Base-by-base conservation (phyloP, 2,113 vertebrate genomes). In the Penelope pileata region DNA sequence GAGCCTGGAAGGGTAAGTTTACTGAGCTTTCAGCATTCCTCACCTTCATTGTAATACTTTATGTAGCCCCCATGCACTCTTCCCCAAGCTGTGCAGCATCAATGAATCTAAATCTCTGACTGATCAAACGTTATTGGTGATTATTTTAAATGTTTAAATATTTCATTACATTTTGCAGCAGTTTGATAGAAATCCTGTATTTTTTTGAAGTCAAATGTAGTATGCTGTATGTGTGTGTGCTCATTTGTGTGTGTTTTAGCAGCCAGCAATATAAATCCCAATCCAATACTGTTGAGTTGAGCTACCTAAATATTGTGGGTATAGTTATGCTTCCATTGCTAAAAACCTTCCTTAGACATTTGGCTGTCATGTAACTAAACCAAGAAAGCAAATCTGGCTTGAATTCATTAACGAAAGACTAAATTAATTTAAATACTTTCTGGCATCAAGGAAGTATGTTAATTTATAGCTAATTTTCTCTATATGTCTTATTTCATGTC, bases 371-470 rank as follows among this genome's bases (percentile, higher is more conserved):
- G 63, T 76, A 92, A 76, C 38, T 63, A 87, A 95, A 75, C 14
- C 63, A 54, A 88, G 88, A 88, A 83, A 54, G 40, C 88, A 93
- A 97, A 94, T 89, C 87, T 86, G 68, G 90, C 90, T 94, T 95
- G 32, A 92, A 88, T 89, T 94, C 95, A 86, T 91, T 93, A 88
- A 88, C 67, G 42, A 91, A 96, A 95, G 69, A 64, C 59, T 42
- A 72, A 94, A 89, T 88, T 54, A 73, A 91, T 96, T 96, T 80
- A 90, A 93, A 75, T 90, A 91, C 12, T 67, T 89, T 94, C 92
- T 94, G 30, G 66, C 54, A 67, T 74, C 86, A 91, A 92, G 50
- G 74, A 88, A 75, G 29, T 67, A 50, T 68, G 40, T 7, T 86
- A 93, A 95, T 84, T 96, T 83, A 64, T 86, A 58, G 29, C 2